Base-by-base conservation (phyloP, 53 echinoderm and acorn worm genomes). In the Holothuria leucospilota region DNA sequence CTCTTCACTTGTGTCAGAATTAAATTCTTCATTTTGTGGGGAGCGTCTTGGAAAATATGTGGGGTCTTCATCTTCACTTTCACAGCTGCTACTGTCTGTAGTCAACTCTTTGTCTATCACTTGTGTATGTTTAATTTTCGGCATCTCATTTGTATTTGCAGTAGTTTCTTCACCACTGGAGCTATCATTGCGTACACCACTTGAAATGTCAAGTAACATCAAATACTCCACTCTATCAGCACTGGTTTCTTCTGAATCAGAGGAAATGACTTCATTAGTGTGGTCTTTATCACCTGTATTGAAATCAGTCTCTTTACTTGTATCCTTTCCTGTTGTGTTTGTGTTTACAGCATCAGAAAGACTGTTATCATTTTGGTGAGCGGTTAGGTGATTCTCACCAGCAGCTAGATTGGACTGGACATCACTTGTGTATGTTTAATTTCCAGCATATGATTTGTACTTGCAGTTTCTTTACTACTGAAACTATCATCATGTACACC, bases 1-100 rank as follows among this genome's bases (percentile, higher is more conserved):
- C 49, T 74, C 75, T 46, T 74, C 75, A 74, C 75, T 74, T 24
- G 34, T 4, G 51, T 74, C 75, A 74, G 75, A 74, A 49, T 74
- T 24, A 21, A 11, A 74, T 74, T 51, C n/a, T n/a, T n/a, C 75
- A 42, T 41, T 49, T 40, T 16, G 26, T 9, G 5, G 29, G 69
- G 69, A 65, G 21, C 27, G 18, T 5, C 29, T 6, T 71, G 71
- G 71, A 28, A 39, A 71, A 71, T 71, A 71, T 49, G 51, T 10
- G 20, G 16, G 41, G 49, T 49, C 71, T 7, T 71, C 75, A 27
- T 68, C 69, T 20, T 74, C 75, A 74, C 20, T 46, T 23, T 74
- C 72, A 71, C 38, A 25, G 75, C 30, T 13, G 49, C 75, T 74
- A 60, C 60, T 60, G 60, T 13, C 13, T 20, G 40, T 49, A 25